Evolutionary conservation across 1,140 invertebrate genomes (phyloP), one percentile per base, ranked within the genome.

Genomic region (Orius insidiosus): DNA sequence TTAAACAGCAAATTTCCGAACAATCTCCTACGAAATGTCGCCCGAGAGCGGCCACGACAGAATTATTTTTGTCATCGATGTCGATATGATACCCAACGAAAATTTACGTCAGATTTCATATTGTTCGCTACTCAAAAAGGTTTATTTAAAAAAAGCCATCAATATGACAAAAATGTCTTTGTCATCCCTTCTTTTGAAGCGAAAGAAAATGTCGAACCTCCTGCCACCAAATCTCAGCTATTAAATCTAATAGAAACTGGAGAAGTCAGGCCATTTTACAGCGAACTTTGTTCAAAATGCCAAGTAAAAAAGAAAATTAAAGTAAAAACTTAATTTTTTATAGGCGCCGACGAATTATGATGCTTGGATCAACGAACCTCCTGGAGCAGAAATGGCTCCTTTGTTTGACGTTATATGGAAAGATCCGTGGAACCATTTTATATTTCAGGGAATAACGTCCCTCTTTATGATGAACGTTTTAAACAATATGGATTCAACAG

Each of bases 371-470:
- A 58, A 60, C 48, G 59, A 62, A 35, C 57, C 63, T 10, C 48
- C 36, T 48, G 53, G 14, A 36, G 52, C 36, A 45, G 54, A 53
- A 30, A 45, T 63, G n/a, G 45, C 53, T 24, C 56, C 60, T 8
- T 46, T 62, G 3, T 63, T 71, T 53, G 63, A 69, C 50, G 61
- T 70, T 3, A 56, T 65, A 19, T 63, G 61, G 61, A 62, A 60
- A 53, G 68, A 73, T 58, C 69, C 71, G 0, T 76, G 70, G 74
- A 76, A 55, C 74, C 74, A 3, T 75, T 75, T 56, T 75, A 68
- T 57, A 72, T 76, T 47, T 56, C 60, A 16, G 52, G 58, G 4
- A 70, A 67, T 46, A 55, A 56, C 31, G 61, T 64, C 3, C 73
- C 74, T 8, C 56, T 63, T 16, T 75, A 73, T 58, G 74, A 76